Conservation (phyloP, 2,888 invertebrate species). For the Tinea trinotella region DNA sequence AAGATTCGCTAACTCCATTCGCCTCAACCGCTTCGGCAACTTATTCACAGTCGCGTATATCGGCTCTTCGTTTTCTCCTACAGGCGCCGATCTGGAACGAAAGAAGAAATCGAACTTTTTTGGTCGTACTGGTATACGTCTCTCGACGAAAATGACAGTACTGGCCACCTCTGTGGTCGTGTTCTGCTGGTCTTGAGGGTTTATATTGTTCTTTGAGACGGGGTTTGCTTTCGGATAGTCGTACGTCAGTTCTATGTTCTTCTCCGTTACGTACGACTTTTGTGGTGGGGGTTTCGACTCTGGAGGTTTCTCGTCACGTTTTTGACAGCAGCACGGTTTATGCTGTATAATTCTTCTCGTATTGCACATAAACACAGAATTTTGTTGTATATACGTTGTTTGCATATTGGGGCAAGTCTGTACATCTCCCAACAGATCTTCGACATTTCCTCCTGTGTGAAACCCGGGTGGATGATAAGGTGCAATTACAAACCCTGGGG, state of each 20-base stretch:
- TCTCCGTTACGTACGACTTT: constrained; percentile 62
- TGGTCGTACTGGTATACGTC: constrained; percentile 58
- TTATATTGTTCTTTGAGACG: constrained; percentile 43
- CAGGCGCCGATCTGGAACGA: constrained; percentile 65
- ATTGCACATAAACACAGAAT: constrained; percentile 66
- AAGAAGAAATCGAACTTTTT: constrained; percentile 65
- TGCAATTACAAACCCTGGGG: constrained; percentile 56
- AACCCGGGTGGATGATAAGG: constrained; percentile 56
- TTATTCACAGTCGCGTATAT: constrained; percentile 68
- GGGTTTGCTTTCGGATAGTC: constrained; percentile 63
- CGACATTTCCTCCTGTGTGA: constrained; percentile 76
- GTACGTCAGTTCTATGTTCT: constrained; percentile 65
- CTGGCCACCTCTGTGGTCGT: constrained; percentile 68
- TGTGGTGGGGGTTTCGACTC: constrained; percentile 36
- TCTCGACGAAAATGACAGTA: constrained; percentile 65
- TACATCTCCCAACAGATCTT: constrained; percentile 78
- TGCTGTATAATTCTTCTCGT: constrained; percentile 55
- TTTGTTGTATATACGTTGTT: constrained; percentile 61
- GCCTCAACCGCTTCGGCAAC: constrained; percentile 59
- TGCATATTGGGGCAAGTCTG: constrained; percentile 64
- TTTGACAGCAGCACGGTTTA: constrained; percentile 44
- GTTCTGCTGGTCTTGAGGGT: constrained; percentile 40
- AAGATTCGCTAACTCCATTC: constrained; percentile 60
- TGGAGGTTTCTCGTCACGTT: constrained; percentile 30
- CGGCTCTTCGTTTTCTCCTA: constrained; percentile 62